Evolutionary conservation across 1,140 invertebrate species (phyloP).

Genomic region (Brachystomella parvula): DNA sequence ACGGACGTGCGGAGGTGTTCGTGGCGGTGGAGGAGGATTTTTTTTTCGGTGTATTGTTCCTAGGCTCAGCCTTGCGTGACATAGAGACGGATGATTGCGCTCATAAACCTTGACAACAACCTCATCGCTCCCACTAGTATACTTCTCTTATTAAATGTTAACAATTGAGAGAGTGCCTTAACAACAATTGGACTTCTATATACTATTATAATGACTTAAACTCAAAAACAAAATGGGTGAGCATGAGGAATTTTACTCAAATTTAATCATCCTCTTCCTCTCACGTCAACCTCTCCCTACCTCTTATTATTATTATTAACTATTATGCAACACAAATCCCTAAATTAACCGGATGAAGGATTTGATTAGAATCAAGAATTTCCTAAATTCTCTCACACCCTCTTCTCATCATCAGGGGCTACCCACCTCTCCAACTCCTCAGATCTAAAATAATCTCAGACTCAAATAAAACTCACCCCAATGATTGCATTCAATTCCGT

Average conservation of each 20-base stretch:
- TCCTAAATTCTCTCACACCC: too few species aligned
- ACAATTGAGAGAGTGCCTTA: not conserved
- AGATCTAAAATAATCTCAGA: too few species aligned
- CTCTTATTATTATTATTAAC: too few species aligned
- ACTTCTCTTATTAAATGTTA: not conserved
- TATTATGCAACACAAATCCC: too few species aligned
- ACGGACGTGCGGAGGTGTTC: too few species aligned
- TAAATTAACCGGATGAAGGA: too few species aligned
- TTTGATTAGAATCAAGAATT: too few species aligned
- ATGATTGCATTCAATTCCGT: conserved; percentile 44
- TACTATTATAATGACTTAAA: conserved; percentile 1
- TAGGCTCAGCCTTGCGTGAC: not conserved
- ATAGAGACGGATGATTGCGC: conserved; percentile 6
- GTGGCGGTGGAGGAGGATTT: too few species aligned
- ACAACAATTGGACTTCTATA: not conserved
- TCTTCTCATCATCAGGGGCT: too few species aligned
- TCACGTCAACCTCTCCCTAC: too few species aligned
- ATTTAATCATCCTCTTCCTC: conserved; percentile 10
- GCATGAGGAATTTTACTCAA: not conserved
- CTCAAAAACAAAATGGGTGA: conserved; percentile 2
- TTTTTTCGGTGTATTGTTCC: too few species aligned
- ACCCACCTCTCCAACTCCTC: too few species aligned
- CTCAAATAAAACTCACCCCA: conserved; percentile 42
- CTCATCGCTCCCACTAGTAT: conserved; percentile 4
- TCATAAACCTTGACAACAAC: conserved; percentile 11